Evolutionary conservation across 2,113 vertebrate species (phyloP).

Genomic region (Anarhynchus alexandrinus): DNA sequence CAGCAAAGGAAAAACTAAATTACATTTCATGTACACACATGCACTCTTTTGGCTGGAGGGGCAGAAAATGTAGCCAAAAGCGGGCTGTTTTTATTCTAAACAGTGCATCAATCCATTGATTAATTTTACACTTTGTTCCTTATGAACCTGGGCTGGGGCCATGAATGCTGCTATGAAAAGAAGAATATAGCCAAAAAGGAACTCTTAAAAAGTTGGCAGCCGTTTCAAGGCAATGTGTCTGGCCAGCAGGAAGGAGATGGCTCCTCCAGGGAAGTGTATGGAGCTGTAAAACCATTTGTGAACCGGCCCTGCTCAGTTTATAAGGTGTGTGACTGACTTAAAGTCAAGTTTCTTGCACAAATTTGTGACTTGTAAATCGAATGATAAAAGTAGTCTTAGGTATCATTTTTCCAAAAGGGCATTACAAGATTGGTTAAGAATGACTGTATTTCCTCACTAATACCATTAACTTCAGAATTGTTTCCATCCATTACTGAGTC

Average conservation of each 20-base stretch:
- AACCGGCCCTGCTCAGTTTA: constrained; percentile 65
- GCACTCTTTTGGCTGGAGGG: constrained; percentile 60
- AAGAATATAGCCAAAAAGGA: constrained; percentile 63
- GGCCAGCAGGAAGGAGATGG: constrained; percentile 69
- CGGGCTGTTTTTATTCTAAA: constrained; percentile 64
- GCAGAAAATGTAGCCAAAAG: constrained; percentile 52
- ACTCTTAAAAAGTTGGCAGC: constrained; percentile 61
- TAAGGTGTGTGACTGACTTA: constrained; percentile 65
- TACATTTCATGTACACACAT: constrained; percentile 58
- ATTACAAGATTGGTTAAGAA: constrained; percentile 60
- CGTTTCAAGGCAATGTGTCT: constrained; percentile 54
- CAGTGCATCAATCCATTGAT: constrained; percentile 63
- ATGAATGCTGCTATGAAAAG: constrained; percentile 53
- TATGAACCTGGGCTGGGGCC: constrained; percentile 65
- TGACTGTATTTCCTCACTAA: constrained; percentile 65
- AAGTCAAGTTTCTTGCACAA: constrained; percentile 64
- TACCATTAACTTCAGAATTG: constrained; percentile 53
- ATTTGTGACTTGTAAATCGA: constrained; percentile 63
- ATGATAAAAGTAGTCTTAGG: constrained; percentile 52
- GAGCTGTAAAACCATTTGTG: constrained; percentile 66
- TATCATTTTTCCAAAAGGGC: constrained; percentile 59
- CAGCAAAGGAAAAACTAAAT: constrained; percentile 67
- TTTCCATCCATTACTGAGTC: constrained; percentile 53
- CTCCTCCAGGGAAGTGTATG: constrained; percentile 56
- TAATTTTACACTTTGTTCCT: constrained; percentile 70